Evolutionary conservation across 1,140 invertebrate species (phyloP).

Genomic region (Brachystomella parvula): DNA sequence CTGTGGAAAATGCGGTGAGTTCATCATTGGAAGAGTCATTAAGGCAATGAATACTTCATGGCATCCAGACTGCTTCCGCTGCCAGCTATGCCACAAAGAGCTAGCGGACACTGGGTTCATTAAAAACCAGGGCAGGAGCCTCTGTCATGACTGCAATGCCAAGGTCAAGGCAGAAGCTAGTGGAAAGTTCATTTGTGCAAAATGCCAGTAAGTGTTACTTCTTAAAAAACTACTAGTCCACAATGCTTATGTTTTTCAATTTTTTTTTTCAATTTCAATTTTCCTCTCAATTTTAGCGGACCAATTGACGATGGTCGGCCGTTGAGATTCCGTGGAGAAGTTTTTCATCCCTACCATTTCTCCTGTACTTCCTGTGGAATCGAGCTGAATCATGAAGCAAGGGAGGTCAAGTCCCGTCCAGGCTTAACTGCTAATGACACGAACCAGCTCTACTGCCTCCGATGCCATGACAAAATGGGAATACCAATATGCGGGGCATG

Average conservation of each 20-base stretch:
- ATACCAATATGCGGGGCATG: slow-evolving; percentile 95
- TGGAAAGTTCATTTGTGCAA: slow-evolving; percentile 96
- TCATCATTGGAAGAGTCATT: slow-evolving; percentile 95
- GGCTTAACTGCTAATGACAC: slow-evolving; percentile 85
- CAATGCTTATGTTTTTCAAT: slow-evolving; percentile 4
- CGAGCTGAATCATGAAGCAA: slow-evolving; percentile 58
- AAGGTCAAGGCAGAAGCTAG: slow-evolving; percentile 87
- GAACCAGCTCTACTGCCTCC: slow-evolving; percentile 92
- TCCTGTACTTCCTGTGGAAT: slow-evolving; percentile 87
- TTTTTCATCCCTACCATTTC: slow-evolving; percentile 99
- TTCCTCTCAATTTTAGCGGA: slow-evolving; percentile 53
- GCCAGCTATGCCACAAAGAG: slow-evolving; percentile 82
- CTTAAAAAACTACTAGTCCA: background rate
- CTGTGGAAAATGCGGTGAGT: slow-evolving; percentile 93
- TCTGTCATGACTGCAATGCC: slow-evolving; percentile 96
- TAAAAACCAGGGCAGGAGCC: slow-evolving; percentile 80
- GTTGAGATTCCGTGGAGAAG: slow-evolving; percentile 88
- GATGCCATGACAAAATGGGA: slow-evolving; percentile 99
- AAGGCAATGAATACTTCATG: slow-evolving; percentile 99
- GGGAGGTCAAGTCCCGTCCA: slow-evolving; percentile 79
- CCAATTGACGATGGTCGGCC: slow-evolving; percentile 89
- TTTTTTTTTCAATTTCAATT: slow-evolving; percentile 17
- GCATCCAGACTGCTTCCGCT: slow-evolving; percentile 96
- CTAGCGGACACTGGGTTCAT: slow-evolving; percentile 96
- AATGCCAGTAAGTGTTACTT: slow-evolving; percentile 80